These are phyloP conservation scores for Drosophila novamexicana DNA, from an alignment of 1,140 invertebrate genomes.

Conservation along the genomic window DNA sequence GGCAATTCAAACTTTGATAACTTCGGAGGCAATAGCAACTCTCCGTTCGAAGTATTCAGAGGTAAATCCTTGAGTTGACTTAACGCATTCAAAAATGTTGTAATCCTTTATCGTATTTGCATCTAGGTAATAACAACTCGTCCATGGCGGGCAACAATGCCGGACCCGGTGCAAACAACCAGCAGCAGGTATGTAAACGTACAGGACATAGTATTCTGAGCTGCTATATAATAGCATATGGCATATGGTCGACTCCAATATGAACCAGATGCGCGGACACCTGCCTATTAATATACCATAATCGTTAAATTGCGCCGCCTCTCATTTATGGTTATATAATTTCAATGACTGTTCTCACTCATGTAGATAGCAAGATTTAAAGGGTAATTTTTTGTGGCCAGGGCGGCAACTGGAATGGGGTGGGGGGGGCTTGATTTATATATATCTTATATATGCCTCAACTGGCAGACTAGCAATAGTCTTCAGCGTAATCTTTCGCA, in stretches of 20 bases:
- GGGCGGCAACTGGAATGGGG: too few species aligned
- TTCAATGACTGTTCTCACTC: constrained; percentile 9
- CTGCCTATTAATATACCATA: background rate
- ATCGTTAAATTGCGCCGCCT: background rate
- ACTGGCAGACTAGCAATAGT: too few species aligned
- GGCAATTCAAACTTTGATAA: constrained; percentile 74
- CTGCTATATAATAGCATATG: background rate
- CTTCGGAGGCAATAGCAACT: constrained; percentile 70
- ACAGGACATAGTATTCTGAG: background rate
- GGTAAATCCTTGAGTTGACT: constrained; percentile 45
- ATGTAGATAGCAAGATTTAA: background rate
- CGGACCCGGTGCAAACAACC: constrained; percentile 54
- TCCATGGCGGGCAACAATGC: constrained; percentile 61
- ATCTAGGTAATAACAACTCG: constrained; percentile 57
- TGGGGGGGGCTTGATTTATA: too few species aligned
- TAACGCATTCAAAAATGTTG: background rate
- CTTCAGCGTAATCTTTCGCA: too few species aligned
- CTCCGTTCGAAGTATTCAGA: constrained; percentile 77
- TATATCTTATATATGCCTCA: too few species aligned
- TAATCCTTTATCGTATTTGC: background rate
- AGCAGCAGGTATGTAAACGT: constrained; percentile 62
- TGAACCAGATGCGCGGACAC: background rate
- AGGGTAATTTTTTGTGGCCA: background rate
- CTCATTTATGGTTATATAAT: background rate
- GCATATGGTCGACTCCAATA: background rate